Evolutionary conservation across 2,797 vertebrate genomes (phyloP).

Genomic region (Typhlichthys subterraneus): DNA sequence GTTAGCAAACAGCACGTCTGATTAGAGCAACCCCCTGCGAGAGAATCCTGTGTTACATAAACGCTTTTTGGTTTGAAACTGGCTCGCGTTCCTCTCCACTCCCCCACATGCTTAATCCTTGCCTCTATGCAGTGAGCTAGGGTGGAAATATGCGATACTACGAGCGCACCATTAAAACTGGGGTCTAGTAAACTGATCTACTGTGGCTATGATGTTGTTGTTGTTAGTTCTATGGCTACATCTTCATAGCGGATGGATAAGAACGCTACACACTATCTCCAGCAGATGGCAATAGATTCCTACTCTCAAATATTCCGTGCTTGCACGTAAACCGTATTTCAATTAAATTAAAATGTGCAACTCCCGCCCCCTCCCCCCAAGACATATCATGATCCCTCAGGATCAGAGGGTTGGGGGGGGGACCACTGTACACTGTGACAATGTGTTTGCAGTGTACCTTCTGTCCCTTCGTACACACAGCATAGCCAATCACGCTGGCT

Average conservation of each 20-base stretch:
- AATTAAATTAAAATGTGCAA: too few species aligned
- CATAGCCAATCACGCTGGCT: constrained; percentile 91
- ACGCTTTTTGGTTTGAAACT: too few species aligned
- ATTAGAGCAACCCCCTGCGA: too few species aligned
- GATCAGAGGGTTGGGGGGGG: constrained; percentile 12
- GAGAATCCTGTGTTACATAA: too few species aligned
- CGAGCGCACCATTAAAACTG: background rate
- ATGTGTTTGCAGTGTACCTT: constrained; percentile 78
- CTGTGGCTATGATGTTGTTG: background rate
- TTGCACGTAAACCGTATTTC: too few species aligned
- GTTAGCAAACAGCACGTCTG: too few species aligned
- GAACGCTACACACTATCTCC: constrained; percentile 36
- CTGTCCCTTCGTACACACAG: constrained; percentile 92
- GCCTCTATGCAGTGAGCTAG: too few species aligned
- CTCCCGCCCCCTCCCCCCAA: too few species aligned
- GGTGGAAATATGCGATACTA: too few species aligned
- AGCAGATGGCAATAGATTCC: constrained; percentile 67
- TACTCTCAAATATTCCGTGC: constrained; percentile 6
- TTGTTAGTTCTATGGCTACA: background rate
- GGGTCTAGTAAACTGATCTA: background rate
- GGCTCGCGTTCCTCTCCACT: too few species aligned
- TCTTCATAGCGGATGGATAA: background rate
- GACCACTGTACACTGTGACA: background rate
- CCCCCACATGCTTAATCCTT: too few species aligned
- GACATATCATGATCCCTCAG: too few species aligned